Conservation (phyloP, 2,113 vertebrate species). For the Hypanus sabinus region DNA sequence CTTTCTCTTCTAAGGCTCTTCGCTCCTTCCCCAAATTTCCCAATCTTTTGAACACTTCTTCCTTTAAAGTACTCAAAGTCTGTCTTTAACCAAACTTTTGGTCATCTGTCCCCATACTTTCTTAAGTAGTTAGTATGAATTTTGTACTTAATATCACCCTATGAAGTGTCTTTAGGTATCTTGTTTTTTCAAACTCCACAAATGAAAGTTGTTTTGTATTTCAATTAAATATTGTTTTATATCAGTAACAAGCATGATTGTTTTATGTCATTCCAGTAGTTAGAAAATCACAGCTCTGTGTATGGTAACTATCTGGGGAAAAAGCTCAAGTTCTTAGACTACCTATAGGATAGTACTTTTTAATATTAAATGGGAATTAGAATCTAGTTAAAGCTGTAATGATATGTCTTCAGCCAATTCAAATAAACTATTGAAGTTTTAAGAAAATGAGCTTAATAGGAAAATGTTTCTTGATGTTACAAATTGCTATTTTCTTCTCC, state of each 20-base stretch:
- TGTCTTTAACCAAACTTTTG: too few relatives aligned
- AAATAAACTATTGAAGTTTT: neutral
- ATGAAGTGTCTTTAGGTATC: too few relatives aligned
- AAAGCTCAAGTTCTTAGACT: neutral
- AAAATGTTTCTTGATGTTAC: neutral
- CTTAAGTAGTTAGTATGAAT: too few relatives aligned
- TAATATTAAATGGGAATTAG: neutral
- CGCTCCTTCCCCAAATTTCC: too few relatives aligned
- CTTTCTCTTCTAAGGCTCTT: too few relatives aligned
- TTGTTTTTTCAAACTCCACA: too few relatives aligned
- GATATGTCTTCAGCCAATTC: neutral
- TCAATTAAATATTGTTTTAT: neutral
- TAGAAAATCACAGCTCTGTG: neutral
- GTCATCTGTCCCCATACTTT: too few relatives aligned
- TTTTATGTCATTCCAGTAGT: neutral
- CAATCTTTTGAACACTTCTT: too few relatives aligned
- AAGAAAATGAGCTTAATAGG: neutral
- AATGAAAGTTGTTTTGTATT: neutral
- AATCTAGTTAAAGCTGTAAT: neutral
- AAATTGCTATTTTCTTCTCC: slow-evolving; percentile 39
- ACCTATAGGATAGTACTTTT: neutral
- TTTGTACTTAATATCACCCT: too few relatives aligned
- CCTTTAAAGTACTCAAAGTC: too few relatives aligned
- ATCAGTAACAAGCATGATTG: neutral
- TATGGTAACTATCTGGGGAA: neutral